Evolutionary conservation across 2,113 vertebrate genomes (phyloP).

Genomic region (Nibea coibor): DNA sequence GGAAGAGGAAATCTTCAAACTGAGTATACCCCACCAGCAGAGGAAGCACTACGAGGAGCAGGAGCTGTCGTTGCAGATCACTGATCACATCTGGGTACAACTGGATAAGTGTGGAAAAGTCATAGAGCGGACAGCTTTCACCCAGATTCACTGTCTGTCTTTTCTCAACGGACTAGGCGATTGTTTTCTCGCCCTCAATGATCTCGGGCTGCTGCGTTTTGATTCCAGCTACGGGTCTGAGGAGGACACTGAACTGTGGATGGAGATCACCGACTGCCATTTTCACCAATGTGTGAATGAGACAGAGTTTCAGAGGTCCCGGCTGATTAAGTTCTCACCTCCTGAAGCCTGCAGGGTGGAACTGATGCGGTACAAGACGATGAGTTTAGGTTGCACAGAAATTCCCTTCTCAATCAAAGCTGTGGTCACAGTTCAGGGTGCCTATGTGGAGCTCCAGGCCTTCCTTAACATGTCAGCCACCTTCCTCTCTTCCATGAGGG

Average conservation of each 20-base stretch:
- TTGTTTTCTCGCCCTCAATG: constrained; percentile 95
- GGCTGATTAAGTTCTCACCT: constrained; percentile 91
- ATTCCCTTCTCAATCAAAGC: constrained; percentile 93
- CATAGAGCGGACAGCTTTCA: constrained; percentile 85
- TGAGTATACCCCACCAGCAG: constrained; percentile 81
- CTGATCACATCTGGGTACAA: constrained; percentile 92
- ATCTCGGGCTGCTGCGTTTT: constrained; percentile 86
- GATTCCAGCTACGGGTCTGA: constrained; percentile 87
- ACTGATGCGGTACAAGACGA: constrained; percentile 92
- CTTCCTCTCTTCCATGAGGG: constrained; percentile 55
- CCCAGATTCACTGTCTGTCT: constrained; percentile 90
- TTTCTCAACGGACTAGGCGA: constrained; percentile 89
- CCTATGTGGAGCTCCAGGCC: constrained; percentile 93
- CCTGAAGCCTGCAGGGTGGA: constrained; percentile 91
- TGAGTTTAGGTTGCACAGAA: constrained; percentile 77
- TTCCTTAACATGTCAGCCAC: constrained; percentile 89
- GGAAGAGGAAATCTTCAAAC: constrained; percentile 91
- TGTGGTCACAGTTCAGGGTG: constrained; percentile 91
- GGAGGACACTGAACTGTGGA: constrained; percentile 86
- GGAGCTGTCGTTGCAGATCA: constrained; percentile 91
- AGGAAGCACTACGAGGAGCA: constrained; percentile 92
- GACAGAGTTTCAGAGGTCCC: constrained; percentile 85
- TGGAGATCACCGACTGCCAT: constrained; percentile 87
- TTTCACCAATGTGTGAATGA: constrained; percentile 91
- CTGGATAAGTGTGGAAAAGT: constrained; percentile 87